Percentiles rank a stretch among this genome's conserved stretches.
Conservation (phyloP, 2,888 invertebrate species). For the Eupithecia pulchellata region DNA sequence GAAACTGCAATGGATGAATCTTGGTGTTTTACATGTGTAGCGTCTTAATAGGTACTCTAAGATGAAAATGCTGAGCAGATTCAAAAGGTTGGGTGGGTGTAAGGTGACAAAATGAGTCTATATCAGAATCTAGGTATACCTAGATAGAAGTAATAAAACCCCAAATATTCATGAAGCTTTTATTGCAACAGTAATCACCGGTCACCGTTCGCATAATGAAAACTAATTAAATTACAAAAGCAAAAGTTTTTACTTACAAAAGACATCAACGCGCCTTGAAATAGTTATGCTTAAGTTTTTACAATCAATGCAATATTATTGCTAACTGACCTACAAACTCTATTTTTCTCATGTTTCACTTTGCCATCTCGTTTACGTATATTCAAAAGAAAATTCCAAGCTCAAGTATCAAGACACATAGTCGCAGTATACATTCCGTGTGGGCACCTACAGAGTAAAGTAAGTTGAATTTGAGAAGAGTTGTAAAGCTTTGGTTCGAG, state of each 20-base stretch:
- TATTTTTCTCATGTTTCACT: neutral
- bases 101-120: neutral
- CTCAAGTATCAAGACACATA: slow-evolving; percentile 61
- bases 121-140: neutral
- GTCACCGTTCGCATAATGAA: neutral
- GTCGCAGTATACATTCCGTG: slow-evolving; percentile 57
- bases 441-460: slow-evolving; percentile 81
- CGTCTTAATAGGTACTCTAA: neutral
- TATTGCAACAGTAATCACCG: neutral
- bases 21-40: slow-evolving; percentile 49
- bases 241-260: slow-evolving; percentile 1
- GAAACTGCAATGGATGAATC: slow-evolving; percentile 49
- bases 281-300: neutral
- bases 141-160: neutral
- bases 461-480: slow-evolving; percentile 86
- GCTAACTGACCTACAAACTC: neutral
- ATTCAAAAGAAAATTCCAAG: slow-evolving; percentile 24
- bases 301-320: neutral
- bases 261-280: slow-evolving; percentile 24
- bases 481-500: slow-evolving; percentile 85
- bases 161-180: neutral
- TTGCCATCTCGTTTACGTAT: neutral
- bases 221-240: neutral
- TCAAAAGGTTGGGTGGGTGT: neutral
- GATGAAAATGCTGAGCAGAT: neutral